Base-by-base conservation (phyloP, 2,113 vertebrate genomes). In the Typhlomys cinereus region DNA sequence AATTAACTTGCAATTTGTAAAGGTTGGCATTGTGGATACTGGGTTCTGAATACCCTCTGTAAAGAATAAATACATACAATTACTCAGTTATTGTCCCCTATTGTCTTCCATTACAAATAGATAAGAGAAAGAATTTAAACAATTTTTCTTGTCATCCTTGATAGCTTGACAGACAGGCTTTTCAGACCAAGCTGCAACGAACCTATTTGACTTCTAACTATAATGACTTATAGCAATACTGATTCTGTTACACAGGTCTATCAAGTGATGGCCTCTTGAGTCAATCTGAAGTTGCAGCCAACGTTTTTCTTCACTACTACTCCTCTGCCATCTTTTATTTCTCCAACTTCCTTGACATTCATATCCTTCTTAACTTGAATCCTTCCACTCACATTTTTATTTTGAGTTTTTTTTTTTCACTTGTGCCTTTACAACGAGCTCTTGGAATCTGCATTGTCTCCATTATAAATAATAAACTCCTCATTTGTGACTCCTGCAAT, bases 121-220 rank as follows among this genome's bases (percentile, higher is more conserved):
- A 59, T 59, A 36, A 59, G 50, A 41, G 64, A 57, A 46, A 18
- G 89, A 93, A 70, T 84, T 81, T 21, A 88, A 69, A 85, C 74
- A 52, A 57, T 48, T n/a, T 81, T 74, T 91, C n/a, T 73, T 93
- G 73, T 64, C 20, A 67, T 62, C 67, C 59, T 90, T 84, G 70
- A 91, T 88, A 90, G 91, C 50, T 67, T 91, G 44, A 85, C 48
- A 88, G 36, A 46, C 25, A 69, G 21, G n/a, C 75, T 46, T 69
- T 88, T 10, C 48, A 92, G 59, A 83, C 66, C 54, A 87, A 71
- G 20, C 34, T 50, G 18, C 23, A 54, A 21, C 54, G 61, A 80
- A 67, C 69, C 80, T 78, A 29, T 94, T 89, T 76, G 36, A 48
- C 89, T 81, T 90, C 67, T 88, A 52, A 7, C 52, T 94, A 25